Evolutionary conservation across 1,140 invertebrate genomes (phyloP).

Genomic region (Stegodyphus dumicola): DNA sequence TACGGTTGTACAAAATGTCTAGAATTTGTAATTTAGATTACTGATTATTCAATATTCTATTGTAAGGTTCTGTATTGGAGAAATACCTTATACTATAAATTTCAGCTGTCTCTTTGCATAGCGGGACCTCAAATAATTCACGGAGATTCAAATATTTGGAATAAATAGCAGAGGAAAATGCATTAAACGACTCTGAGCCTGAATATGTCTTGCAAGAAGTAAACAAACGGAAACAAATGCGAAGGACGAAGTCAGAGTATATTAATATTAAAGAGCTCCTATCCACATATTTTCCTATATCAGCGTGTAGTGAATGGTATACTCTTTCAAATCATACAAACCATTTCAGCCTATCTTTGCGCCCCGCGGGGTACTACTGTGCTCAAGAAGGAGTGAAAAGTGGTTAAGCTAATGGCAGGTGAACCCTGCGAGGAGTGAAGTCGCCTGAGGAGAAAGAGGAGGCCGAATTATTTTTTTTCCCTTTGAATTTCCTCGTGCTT

Average conservation of each 20-base stretch:
- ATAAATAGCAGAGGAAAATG: background rate
- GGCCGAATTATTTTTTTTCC: background rate
- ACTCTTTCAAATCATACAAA: background rate
- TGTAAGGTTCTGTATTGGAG: no score
- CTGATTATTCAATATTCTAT: background rate
- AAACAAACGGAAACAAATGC: background rate
- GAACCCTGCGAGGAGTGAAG: no score
- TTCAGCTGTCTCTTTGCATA: background rate
- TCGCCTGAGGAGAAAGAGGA: background rate
- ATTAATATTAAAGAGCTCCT: background rate
- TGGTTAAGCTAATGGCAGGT: background rate
- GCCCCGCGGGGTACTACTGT: background rate
- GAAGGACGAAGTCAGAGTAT: background rate
- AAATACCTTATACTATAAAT: no score
- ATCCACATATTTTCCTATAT: background rate
- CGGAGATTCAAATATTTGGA: background rate
- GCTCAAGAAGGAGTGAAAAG: background rate
- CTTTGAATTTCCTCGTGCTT: background rate
- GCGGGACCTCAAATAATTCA: background rate
- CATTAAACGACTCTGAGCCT: background rate
- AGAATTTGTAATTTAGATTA: no score
- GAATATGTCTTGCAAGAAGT: background rate
- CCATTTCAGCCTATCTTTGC: background rate
- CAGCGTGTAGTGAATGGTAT: background rate
- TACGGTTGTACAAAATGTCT: no score